Base-by-base conservation (phyloP, 1,140 invertebrate genomes). In the Orius insidiosus region DNA sequence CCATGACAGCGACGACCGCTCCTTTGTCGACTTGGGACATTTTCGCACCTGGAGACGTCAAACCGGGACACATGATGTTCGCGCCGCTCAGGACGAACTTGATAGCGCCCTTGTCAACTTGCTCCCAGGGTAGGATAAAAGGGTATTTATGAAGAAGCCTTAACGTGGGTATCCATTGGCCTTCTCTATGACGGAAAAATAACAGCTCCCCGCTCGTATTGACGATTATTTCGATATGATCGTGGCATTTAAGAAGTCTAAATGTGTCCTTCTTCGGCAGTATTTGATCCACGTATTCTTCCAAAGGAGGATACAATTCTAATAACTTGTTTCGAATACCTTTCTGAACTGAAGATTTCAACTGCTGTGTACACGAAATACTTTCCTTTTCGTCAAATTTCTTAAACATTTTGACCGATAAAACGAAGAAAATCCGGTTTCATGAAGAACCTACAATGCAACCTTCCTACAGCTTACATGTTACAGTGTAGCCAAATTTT, bases 81-180 rank as follows among this genome's bases (percentile, higher is more conserved):
- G 96, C 95, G 40, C 96, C 96, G 68, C 90, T 96, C n/a, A 99
- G 71, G 18, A 99, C 92, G 72, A 98, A 98, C 37, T 87, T 74
- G 55, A 99, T 99, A 2, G 96, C 96, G 52, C 95, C 95, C 70
- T 96, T 96, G 65, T 99, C 96, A 5, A 99, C 96, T 70, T 92
- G 87, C 64, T 90, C 75, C 74, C 84, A 80, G 39, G 87, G 89
- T 52, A 96, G 67, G 59, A 97, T 88, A 62, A 95, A 96, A 41
- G 93, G 93, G 72, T 89, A 98, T 76, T 96, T 95, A 61, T 98
- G 94, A 46, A 97, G 63, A 44, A 97, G 68, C 58, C 77, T 77
- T 37, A 98, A 67, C 0, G 89, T 90, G 2, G 94, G 94, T 74
- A 92, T 86, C 80, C 92, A 95, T 1, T 79, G 77, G 14, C 88